Conservation (phyloP, 2,888 invertebrate genomes). For the Eustalomyia histrio region DNA sequence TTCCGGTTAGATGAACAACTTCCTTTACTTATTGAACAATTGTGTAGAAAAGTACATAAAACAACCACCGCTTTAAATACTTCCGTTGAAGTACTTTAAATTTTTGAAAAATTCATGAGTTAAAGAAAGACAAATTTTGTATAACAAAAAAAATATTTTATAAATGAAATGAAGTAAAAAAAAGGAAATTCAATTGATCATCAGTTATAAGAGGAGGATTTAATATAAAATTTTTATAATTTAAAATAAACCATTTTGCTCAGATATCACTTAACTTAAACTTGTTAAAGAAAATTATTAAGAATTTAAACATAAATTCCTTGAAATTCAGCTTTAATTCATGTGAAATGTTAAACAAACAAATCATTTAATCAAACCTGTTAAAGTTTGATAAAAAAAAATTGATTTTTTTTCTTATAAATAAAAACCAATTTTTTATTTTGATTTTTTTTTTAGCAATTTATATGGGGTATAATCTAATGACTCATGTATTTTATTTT, state of each 20-base stretch:
- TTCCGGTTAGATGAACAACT: constrained; percentile 60
- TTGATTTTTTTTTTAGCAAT: not conserved
- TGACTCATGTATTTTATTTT: constrained; percentile 53
- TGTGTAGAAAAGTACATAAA: constrained; percentile 8
- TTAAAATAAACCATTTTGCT: not conserved
- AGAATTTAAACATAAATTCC: not conserved
- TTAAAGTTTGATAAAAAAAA: not conserved
- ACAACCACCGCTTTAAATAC: constrained; percentile 57
- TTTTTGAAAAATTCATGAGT: too few species aligned
- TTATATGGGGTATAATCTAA: not conserved
- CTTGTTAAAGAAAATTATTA: not conserved
- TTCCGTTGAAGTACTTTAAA: constrained; percentile 40
- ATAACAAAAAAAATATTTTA: too few species aligned
- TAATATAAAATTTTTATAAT: not conserved
- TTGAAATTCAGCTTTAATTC: constrained; percentile 28
- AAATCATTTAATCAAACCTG: constrained; percentile 21
- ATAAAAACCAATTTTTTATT: constrained; percentile 9
- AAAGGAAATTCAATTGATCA: not conserved
- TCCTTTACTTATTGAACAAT: constrained; percentile 47
- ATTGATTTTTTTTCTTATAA: not conserved
- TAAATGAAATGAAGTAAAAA: not conserved
- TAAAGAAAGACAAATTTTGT: too few species aligned
- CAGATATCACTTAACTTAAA: not conserved
- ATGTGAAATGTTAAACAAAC: constrained; percentile 3
- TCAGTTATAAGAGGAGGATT: not conserved